Evolutionary conservation across 2,888 invertebrate genomes (phyloP), one percentile per base, ranked within the genome.

Genomic region (Allacma fusca): DNA sequence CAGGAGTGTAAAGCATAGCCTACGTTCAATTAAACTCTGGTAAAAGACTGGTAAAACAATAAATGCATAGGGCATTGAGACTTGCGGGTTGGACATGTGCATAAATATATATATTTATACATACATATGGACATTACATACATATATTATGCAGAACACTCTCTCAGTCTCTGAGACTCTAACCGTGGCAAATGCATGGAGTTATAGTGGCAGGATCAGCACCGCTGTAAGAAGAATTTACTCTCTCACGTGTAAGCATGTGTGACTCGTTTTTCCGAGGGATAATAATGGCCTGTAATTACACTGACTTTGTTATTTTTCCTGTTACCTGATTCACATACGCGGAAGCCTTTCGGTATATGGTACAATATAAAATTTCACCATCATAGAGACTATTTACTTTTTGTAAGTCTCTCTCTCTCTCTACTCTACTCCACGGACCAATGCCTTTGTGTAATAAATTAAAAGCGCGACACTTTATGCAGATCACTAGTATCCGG

Each of bases 251-350:
- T 62, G 62, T 62, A 62, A 62, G n/a, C 23, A 26, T 62, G 62
- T 62, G 24, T 62, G 62, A 62, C 26, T 62, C 62, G 62, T 24
- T 62, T 23, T 23, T 62, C 62, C 9, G 62, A 62, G 62, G 23
- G 1, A 68, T 40, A 40, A 67, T 67, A 68, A 68, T 68, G 68
- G 34, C 21, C 7, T 68, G 68, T 68, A 40, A 68, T 68, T 68
- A 68, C 40, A 68, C 40, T 68, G 68, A 68, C 68, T 68, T 68
- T 68, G 68, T 68, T 68, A 29, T 21, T 68, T 68, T 68, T 68
- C 40, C 68, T 29, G 40, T 68, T 68, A 67, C 40, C 40, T 68
- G 68, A 34, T 68, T 28, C 34, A 28, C 29, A 67, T 29, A 34
- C 68, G 43, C 23, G 29, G 29, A 29, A 62, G 62, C 62, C 24